A percentile compares a stretch with the other conserved stretches of the same genome.
Conservation (phyloP, 2,113 vertebrate genomes). For the Chaetodon auriga region DNA sequence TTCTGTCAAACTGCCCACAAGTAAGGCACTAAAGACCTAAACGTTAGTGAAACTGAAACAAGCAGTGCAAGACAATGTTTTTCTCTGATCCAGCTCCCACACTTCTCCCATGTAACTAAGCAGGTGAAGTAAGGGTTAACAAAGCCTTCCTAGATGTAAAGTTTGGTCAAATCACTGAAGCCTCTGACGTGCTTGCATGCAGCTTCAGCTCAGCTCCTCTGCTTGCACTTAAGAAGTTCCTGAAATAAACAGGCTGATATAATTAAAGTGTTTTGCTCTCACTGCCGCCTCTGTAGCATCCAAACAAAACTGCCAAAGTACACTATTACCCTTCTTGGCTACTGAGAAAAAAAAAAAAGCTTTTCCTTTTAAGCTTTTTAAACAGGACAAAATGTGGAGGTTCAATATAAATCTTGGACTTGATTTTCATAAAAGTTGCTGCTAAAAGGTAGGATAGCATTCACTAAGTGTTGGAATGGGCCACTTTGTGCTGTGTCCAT, state of each 20-base stretch:
- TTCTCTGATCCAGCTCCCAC: neutral
- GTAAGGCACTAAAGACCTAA: neutral
- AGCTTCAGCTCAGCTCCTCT: slow-evolving; percentile 18
- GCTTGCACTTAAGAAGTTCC: slow-evolving; percentile 2
- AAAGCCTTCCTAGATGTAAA: neutral
- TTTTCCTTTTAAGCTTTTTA: slow-evolving; percentile 49
- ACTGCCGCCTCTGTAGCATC: slow-evolving; percentile 21
- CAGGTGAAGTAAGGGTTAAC: neutral
- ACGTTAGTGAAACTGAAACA: neutral
- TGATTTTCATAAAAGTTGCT: slow-evolving; percentile 40
- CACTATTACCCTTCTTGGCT: slow-evolving; percentile 40
- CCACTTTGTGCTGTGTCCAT: slow-evolving; percentile 28
- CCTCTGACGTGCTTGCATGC: neutral
- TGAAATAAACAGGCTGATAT: slow-evolving; percentile 27
- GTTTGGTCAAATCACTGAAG: slow-evolving; percentile 22
- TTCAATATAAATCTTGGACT: slow-evolving; percentile 30
- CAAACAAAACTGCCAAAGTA: slow-evolving; percentile 40
- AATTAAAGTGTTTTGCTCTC: slow-evolving; percentile 35
- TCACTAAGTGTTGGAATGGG: slow-evolving; percentile 23
- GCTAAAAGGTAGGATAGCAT: slow-evolving; percentile 15
- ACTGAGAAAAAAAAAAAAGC: slow-evolving; percentile 21
- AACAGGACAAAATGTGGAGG: slow-evolving; percentile 3
- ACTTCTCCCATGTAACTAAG: neutral
- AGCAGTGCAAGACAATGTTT: slow-evolving; percentile 7
- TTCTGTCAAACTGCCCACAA: neutral